Evolutionary conservation across 2,888 invertebrate genomes (phyloP), one percentile per base, ranked within the genome.

Genomic region (Tetranychus truncatus): DNA sequence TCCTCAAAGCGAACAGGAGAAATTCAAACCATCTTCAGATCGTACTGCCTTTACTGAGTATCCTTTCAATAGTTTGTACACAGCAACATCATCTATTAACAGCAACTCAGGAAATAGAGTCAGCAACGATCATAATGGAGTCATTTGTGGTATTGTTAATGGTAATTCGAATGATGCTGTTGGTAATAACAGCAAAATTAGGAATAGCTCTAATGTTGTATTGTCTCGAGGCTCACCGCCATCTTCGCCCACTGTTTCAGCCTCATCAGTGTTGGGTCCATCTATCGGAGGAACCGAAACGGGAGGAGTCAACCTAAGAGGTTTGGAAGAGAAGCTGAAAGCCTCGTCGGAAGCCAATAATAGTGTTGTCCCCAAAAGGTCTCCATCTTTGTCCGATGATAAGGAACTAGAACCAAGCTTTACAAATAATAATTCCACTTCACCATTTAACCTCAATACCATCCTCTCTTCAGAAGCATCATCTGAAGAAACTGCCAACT

Each of bases 11-110:
- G 93, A 93, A 82, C 88, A 91, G 80, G 79, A 94, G 79, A 95
- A 95, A 82, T 95, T 90, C 83, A 95, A 95, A 82, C 93, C 93
- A 0, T 94, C 95, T 71, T 96, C 92, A 83, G 95, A 95, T 78
- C 94, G 93, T 81, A 96, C 96, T 67, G 91, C 95, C 9, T 87
- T 95, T 76, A 90, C 89, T 79, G 93, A 94, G 83, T 78, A 77
- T 74, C 69, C 69, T 6, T 11, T 69, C 11, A 24, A 69, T 21
- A 24, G 21, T 20, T 24, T 69, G 11, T 69, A 69, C 34, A 20
- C 69, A 55, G 9, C 55, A 21, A 69, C 69, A 9, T 11, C 69
- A 34, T 18, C 9, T 34, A 21, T 11, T 8, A 69, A 69, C 18
- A n/a, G 4, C 11, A 69, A 72, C 6, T 44, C 45, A n/a, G 34